Conservation (phyloP, 2,113 vertebrate genomes). For the Myxocyprinus asiaticus region DNA sequence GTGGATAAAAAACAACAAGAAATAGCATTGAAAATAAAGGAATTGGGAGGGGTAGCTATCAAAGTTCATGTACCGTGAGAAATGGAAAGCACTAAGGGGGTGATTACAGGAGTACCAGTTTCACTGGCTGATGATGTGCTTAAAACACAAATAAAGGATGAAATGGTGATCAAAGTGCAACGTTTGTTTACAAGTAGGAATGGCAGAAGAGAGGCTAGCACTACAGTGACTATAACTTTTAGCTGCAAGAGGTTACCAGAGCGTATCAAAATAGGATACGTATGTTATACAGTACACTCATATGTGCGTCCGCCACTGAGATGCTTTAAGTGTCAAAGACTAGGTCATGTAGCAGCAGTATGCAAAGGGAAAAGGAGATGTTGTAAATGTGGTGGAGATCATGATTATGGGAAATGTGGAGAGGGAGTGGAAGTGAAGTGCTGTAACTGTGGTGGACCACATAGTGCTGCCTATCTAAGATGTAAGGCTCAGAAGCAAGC, state of each 20-base stretch:
- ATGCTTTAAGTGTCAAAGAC: no score
- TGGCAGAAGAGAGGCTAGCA: not conserved
- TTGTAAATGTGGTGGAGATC: no score
- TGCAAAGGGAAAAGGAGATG: no score
- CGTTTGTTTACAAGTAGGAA: not conserved
- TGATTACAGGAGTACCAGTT: not conserved
- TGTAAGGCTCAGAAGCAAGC: no score
- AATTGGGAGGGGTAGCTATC: not conserved
- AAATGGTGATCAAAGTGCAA: not conserved
- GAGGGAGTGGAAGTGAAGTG: no score
- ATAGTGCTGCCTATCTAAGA: no score
- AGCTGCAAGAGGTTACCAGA: not conserved
- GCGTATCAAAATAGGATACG: not conserved
- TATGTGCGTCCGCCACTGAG: not conserved
- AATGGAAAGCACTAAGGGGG: not conserved
- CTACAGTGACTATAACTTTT: not conserved
- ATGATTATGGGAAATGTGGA: no score
- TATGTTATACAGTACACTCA: not conserved
- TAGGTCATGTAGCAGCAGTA: no score
- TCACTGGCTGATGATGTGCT: not conserved
- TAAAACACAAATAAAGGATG: not conserved
- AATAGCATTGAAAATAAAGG: not conserved
- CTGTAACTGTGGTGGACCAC: no score
- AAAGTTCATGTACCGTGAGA: not conserved
- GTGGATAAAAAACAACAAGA: not conserved